These are phyloP conservation scores for Halcyon smyrnensis DNA, from an alignment of 2,797 vertebrate genomes.

Conservation along the genomic window DNA sequence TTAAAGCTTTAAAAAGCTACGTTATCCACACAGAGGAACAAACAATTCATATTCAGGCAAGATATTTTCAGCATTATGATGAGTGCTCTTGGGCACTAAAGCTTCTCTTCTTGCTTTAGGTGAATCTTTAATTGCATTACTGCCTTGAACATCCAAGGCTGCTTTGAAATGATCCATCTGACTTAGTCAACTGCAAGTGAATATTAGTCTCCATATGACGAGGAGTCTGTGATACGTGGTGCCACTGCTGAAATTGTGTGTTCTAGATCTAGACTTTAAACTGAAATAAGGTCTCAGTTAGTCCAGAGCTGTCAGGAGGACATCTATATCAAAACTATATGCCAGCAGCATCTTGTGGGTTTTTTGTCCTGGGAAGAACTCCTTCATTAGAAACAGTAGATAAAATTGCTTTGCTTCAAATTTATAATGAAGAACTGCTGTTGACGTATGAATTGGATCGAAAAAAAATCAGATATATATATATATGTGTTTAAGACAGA, in stretches of 20 bases:
- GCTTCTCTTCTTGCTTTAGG: neutral
- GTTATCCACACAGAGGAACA: neutral
- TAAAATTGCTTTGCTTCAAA: neutral
- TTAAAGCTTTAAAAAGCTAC: neutral
- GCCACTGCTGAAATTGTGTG: neutral
- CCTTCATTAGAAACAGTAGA: neutral
- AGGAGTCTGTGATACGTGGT: rapidly evolving
- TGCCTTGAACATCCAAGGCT: neutral
- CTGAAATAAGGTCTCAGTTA: neutral
- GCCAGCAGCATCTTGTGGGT: neutral
- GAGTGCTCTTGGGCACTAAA: neutral
- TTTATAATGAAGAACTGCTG: neutral
- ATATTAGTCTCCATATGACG: neutral
- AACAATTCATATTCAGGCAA: neutral
- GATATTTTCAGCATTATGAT: neutral
- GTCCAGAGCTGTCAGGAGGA: neutral
- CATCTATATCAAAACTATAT: neutral
- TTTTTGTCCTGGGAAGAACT: neutral
- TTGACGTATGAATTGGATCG: neutral
- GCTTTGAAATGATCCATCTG: neutral
- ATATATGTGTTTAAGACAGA: neutral
- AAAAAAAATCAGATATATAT: neutral
- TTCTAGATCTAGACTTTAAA: neutral
- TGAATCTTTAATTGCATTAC: neutral
- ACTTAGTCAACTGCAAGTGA: neutral